phyloP scores from a whole-genome alignment of 2,797 vertebrate species.

The Anguilla marmorata region DNA sequence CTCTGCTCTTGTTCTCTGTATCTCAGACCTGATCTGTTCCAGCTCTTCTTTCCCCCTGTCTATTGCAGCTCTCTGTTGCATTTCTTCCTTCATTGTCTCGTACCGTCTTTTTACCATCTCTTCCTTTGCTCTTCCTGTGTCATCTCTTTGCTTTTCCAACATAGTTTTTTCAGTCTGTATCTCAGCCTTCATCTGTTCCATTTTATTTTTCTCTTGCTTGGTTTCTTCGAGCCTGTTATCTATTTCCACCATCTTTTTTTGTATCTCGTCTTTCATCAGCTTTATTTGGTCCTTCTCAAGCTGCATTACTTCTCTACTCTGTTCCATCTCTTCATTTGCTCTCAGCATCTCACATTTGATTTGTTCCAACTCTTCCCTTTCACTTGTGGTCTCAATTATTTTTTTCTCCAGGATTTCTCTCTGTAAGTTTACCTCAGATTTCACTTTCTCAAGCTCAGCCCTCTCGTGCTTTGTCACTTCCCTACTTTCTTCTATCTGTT shows the following conservation, averaged over 20 bases:
- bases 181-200: constrained; percentile 31
- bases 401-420: constrained; percentile 26
- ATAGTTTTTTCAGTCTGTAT: constrained; percentile 33
- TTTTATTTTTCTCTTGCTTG: constrained; percentile 30
- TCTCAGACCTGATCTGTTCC: constrained; percentile 28
- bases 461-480: constrained; percentile 26
- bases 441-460: constrained; percentile 22
- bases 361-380: constrained; percentile 18
- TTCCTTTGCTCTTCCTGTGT: constrained; percentile 23
- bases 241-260: constrained; percentile 28
- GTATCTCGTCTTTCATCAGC: constrained; percentile 25
- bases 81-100: constrained; percentile 25
- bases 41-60: constrained; percentile 30
- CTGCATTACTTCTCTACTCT: constrained; percentile 5
- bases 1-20: constrained; percentile 22
- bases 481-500: constrained; percentile 28
- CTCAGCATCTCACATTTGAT: constrained; percentile 24
- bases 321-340: constrained; percentile 25
- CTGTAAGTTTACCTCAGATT: constrained; percentile 23
- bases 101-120: constrained; percentile 28
- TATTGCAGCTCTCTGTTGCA: constrained; percentile 1
- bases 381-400: constrained; percentile 13
- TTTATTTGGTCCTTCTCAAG: constrained; percentile 26
- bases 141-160: constrained; percentile 20
- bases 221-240: constrained; percentile 26